Evolutionary conservation across 2,888 invertebrate species (phyloP).

Genomic region (Agrotis clavis): DNA sequence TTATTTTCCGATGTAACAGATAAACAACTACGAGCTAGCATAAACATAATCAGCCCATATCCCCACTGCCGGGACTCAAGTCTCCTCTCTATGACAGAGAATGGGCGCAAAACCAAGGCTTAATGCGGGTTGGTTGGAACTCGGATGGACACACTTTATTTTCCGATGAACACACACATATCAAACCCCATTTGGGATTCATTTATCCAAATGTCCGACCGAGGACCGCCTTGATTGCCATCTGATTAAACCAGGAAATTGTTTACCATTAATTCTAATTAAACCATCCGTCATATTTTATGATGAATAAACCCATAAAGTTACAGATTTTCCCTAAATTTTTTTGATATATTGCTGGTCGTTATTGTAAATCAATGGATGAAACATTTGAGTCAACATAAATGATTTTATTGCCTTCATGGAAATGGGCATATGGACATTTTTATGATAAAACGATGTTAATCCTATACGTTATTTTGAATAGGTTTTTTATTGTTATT

Average conservation of each 20-base stretch:
- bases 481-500: neutral
- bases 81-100: no score
- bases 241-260: constrained; percentile 33
- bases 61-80: no score
- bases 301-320: constrained; percentile 48
- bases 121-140: neutral
- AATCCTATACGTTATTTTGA: neutral
- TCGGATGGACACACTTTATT: neutral
- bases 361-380: constrained; percentile 60
- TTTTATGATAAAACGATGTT: constrained; percentile 34
- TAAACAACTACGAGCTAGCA: no score
- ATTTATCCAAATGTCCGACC: neutral
- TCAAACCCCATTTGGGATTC: neutral
- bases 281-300: constrained; percentile 46
- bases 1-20: no score
- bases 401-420: constrained; percentile 50
- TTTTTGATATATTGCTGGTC: constrained; percentile 48
- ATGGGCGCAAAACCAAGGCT: no score
- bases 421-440: constrained; percentile 36
- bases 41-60: no score
- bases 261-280: constrained; percentile 41
- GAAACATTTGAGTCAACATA: constrained; percentile 56
- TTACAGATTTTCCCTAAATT: constrained; percentile 54
- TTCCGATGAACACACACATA: neutral
- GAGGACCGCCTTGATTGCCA: constrained; percentile 15